A percentile compares a stretch with the other conserved stretches of the same genome.
Conservation (phyloP, 2,888 invertebrate species). For the Cylloceria caligata region DNA sequence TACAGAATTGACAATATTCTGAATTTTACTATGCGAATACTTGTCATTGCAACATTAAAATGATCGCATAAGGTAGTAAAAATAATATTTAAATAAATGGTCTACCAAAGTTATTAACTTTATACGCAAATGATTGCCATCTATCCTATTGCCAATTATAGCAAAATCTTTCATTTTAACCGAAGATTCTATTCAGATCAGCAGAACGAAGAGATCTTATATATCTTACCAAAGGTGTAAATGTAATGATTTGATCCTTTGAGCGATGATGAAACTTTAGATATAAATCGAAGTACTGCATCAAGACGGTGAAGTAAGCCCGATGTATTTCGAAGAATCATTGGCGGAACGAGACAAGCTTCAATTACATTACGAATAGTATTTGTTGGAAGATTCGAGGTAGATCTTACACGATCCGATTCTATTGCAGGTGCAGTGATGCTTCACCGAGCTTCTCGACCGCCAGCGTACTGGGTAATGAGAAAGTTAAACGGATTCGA, state of each 20-base stretch:
- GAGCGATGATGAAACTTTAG: not conserved
- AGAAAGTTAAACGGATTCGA: conserved; percentile 67
- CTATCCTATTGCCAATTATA: not conserved
- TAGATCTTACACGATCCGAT: not conserved
- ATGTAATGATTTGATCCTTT: not conserved
- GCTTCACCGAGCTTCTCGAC: conserved; percentile 22
- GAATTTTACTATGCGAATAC: too few species aligned
- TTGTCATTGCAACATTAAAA: too few species aligned
- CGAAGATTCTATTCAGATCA: not conserved
- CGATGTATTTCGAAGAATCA: conserved; percentile 11
- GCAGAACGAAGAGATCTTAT: not conserved
- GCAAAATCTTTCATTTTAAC: not conserved
- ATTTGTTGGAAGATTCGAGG: conserved; percentile 13
- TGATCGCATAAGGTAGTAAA: too few species aligned
- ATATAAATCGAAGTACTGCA: conserved; percentile 24
- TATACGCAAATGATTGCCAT: not conserved
- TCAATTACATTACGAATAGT: conserved; percentile 3
- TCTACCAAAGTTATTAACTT: too few species aligned
- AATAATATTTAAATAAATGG: too few species aligned
- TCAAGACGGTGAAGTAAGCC: not conserved
- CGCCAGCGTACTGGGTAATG: conserved; percentile 56
- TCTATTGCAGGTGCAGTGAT: conserved; percentile 30
- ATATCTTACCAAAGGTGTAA: not conserved
- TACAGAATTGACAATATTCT: too few species aligned
- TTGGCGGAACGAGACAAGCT: not conserved